Conservation (phyloP, 2,113 vertebrate genomes). For the Gymnogyps californianus region DNA sequence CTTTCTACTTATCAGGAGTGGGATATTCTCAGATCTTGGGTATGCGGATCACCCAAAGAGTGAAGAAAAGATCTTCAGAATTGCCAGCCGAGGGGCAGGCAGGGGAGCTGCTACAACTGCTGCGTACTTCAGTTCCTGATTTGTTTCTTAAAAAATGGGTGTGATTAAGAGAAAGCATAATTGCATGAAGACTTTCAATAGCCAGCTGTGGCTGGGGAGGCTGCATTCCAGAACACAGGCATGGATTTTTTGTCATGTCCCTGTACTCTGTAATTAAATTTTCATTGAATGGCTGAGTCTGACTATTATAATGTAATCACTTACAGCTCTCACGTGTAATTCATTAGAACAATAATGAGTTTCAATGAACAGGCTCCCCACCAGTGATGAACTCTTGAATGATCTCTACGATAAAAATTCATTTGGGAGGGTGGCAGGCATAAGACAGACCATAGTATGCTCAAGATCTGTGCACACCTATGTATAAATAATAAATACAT, state of each 20-base stretch:
- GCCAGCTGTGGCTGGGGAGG: not conserved
- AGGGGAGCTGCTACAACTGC: not conserved
- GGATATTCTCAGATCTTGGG: not conserved
- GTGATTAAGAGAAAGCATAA: not conserved
- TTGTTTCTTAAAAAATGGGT: not conserved
- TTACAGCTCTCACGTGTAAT: slow-evolving; percentile 32
- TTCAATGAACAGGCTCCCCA: slow-evolving; percentile 41
- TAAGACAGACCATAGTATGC: not conserved
- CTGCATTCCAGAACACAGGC: slow-evolving; percentile 21
- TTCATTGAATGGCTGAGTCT: slow-evolving; percentile 53
- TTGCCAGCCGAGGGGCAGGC: not conserved
- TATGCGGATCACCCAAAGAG: not conserved
- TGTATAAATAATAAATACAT: not conserved
- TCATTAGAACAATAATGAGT: slow-evolving; percentile 66
- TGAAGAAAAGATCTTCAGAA: not conserved
- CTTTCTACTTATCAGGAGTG: not conserved
- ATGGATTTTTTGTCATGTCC: not conserved
- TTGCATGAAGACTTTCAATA: not conserved
- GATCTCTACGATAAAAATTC: slow-evolving; percentile 24
- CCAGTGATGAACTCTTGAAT: slow-evolving; percentile 35
- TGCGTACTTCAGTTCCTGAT: not conserved
- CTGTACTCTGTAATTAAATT: slow-evolving; percentile 55
- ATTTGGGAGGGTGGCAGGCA: not conserved
- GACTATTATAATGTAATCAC: slow-evolving; percentile 56
- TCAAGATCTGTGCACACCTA: not conserved